phyloP scores from a whole-genome alignment of 2,113 vertebrate species.

The Mobula hypostoma region DNA sequence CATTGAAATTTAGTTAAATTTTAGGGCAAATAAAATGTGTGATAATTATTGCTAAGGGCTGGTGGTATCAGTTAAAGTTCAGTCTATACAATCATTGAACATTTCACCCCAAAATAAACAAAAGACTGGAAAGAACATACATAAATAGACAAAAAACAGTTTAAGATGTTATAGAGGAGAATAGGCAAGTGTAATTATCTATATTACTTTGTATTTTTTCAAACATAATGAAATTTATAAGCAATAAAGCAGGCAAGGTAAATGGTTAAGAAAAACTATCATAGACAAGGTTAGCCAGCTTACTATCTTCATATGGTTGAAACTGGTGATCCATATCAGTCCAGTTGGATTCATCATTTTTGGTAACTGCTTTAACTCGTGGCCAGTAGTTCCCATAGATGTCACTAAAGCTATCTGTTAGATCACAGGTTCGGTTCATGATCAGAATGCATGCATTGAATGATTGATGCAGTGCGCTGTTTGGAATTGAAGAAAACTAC shows the following conservation, averaged over 20 bases:
- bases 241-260: not conserved
- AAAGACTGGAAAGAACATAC: not conserved
- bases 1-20: not conserved
- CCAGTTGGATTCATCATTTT: constrained; percentile 23
- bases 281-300: not conserved
- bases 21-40: not conserved
- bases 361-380: not conserved
- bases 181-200: not conserved
- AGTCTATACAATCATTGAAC: not conserved
- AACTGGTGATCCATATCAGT: not conserved
- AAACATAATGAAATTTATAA: not conserved
- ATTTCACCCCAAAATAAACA: not conserved
- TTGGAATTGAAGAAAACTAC: not conserved
- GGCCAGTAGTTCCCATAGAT: not conserved
- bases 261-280: not conserved
- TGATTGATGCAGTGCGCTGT: not conserved
- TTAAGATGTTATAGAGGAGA: not conserved
- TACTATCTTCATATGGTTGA: not conserved
- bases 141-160: not conserved
- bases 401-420: constrained; percentile 5
- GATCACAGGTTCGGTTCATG: not conserved
- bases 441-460: not conserved
- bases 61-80: not conserved
- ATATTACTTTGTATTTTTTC: not conserved
- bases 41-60: not conserved